Base-by-base conservation (phyloP, 2,797 vertebrate genomes). In the Acipenser transmontanus region DNA sequence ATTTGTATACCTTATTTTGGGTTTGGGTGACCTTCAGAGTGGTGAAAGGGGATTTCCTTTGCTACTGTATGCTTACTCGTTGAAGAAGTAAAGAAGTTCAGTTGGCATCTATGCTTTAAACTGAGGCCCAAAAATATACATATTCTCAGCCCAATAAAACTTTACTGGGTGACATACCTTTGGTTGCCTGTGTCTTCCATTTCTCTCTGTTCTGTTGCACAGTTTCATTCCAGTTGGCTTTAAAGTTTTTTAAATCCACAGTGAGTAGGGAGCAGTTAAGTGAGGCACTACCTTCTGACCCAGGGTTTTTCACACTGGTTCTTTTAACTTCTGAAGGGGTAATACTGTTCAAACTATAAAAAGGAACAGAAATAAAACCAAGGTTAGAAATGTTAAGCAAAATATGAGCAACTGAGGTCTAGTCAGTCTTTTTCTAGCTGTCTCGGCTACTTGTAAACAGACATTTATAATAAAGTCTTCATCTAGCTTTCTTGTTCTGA, bases 191-290 rank as follows among this genome's bases (percentile, higher is more conserved):
- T 0, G 85, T 77, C 80, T 92, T 95, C 95, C 95, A 98, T 63
- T 88, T 92, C 68, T 98, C 93, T 64, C 91, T 86, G 78, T 98
- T 98, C 75, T 90, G 80, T 66, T 89, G 86, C 10, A 98, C 92
- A 71, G 95, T 91, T 50, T 96, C 90, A 0, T 89, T 92, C 95
- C 96, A 98, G 7, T 85, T 91, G 72, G 68, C 57, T 81, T 92
- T 95, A 84, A 98, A 98, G 78, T 72, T 83, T 76, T 91, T 95
- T 71, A 91, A 90, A 81, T 97, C 93, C 60, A 93, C 84, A 49
- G 87, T 84, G 76, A 91, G 89, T 77, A 93, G 81, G 13, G 91
- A 91, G 76, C 87, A 91, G 81, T 88, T 93, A 76, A 92, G 84
- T 1, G 91, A 92, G 17, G 92, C 87, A 78, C 87, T 93, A 83